A percentile compares a stretch with the other conserved stretches of the same genome.
Conservation (phyloP, 2,888 invertebrate genomes). For the Andrena flavipes region DNA sequence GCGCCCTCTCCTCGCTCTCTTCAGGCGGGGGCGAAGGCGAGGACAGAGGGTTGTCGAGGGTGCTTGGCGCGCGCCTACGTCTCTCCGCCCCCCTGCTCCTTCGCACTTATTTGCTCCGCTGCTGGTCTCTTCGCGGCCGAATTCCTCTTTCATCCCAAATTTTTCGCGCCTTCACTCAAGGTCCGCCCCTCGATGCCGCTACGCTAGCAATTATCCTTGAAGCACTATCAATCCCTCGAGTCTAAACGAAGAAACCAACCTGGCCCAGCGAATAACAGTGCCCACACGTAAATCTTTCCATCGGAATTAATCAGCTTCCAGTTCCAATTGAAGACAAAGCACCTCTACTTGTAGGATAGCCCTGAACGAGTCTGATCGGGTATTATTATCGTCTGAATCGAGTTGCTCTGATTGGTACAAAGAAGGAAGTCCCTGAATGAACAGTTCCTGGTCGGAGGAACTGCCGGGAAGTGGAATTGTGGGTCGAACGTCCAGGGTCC, state of each 20-base stretch:
- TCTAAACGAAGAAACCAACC: too few relatives aligned
- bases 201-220: too few relatives aligned
- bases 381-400: background rate
- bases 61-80: constrained; percentile 42
- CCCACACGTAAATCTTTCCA: too few relatives aligned
- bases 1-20: constrained; percentile 45
- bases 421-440: constrained; percentile 1
- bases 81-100: background rate
- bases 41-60: constrained; percentile 48
- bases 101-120: constrained; percentile 49
- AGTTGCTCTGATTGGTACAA: background rate
- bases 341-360: background rate
- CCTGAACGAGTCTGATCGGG: background rate
- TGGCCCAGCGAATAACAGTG: too few relatives aligned
- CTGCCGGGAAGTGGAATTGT: background rate
- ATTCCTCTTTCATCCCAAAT: constrained; percentile 46
- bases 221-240: too few relatives aligned
- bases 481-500: background rate
- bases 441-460: background rate
- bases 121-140: constrained; percentile 35
- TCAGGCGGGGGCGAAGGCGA: constrained; percentile 7
- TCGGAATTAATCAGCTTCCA: too few relatives aligned
- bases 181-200: too few relatives aligned
- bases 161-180: too few relatives aligned
- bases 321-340: too few relatives aligned